Percentiles rank a stretch among this genome's conserved stretches.
Conservation (phyloP, 2,797 vertebrate genomes). For the Hoplostethus atlanticus region DNA sequence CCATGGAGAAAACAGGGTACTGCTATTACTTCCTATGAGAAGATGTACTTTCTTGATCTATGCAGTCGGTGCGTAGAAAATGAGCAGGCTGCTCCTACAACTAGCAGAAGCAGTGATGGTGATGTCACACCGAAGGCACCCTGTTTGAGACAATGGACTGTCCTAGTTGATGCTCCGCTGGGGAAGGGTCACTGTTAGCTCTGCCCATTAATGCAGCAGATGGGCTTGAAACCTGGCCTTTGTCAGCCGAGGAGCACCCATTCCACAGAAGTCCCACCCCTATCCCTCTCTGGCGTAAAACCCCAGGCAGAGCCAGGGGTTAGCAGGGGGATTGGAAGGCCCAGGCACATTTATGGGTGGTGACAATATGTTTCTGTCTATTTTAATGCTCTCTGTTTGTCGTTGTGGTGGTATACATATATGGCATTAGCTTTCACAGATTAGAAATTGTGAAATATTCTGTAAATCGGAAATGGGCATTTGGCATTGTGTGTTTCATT, state of each 20-base stretch:
- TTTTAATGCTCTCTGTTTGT: constrained; percentile 40
- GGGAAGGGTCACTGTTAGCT: constrained; percentile 78
- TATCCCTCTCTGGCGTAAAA: constrained; percentile 70
- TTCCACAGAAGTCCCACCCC: constrained; percentile 64
- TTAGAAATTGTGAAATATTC: constrained; percentile 2
- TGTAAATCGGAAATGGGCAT: not conserved
- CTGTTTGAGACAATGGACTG: constrained; percentile 81
- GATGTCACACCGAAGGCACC: constrained; percentile 75
- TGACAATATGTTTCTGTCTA: constrained; percentile 36
- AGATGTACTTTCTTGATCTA: constrained; percentile 42
- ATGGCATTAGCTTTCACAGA: constrained; percentile 12
- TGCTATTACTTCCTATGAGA: not conserved
- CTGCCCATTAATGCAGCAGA: constrained; percentile 81
- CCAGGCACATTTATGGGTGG: constrained; percentile 66
- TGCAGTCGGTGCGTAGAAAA: constrained; percentile 30
- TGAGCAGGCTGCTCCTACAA: constrained; percentile 40
- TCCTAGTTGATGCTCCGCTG: constrained; percentile 69
- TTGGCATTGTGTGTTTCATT: constrained; percentile 6
- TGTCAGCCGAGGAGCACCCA: constrained; percentile 78
- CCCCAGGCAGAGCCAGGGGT: constrained; percentile 56
- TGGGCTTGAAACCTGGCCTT: constrained; percentile 81
- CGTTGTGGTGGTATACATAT: constrained; percentile 17
- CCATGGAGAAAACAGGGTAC: not conserved
- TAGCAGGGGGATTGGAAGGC: constrained; percentile 39
- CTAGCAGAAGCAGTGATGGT: constrained; percentile 48